A percentile compares a stretch with the other conserved stretches of the same genome.
These are phyloP conservation scores for Jaculus jaculus DNA, from an alignment of 2,113 vertebrate species.

Conservation along the genomic window DNA sequence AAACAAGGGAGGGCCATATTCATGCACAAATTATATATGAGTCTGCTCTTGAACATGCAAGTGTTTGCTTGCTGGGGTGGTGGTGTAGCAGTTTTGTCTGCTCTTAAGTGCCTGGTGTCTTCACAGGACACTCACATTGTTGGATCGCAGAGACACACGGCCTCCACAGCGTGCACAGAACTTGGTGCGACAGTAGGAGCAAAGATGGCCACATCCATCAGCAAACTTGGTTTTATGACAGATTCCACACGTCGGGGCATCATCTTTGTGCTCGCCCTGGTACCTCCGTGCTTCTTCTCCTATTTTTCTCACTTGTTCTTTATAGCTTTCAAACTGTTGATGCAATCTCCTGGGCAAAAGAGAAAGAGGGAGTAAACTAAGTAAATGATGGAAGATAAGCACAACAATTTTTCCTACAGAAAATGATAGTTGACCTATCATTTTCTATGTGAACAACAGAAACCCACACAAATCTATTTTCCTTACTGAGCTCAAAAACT, in stretches of 20 bases:
- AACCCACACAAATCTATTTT: neutral
- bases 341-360: slow-evolving; percentile 93
- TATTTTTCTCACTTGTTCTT: slow-evolving; percentile 98
- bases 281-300: slow-evolving; percentile 95
- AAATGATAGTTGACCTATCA: neutral
- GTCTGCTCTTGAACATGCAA: too few species aligned
- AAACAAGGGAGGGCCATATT: neutral
- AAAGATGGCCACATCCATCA: slow-evolving; percentile 97
- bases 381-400: slow-evolving; percentile 55
- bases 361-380: slow-evolving; percentile 72
- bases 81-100: neutral
- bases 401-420: neutral
- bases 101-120: neutral
- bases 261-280: slow-evolving; percentile 95
- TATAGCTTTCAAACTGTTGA: slow-evolving; percentile 99
- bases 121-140: slow-evolving; percentile 92
- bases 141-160: slow-evolving; percentile 96
- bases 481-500: neutral
- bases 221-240: slow-evolving; percentile 99
- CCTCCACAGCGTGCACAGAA: slow-evolving; percentile 98
- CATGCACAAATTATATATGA: neutral
- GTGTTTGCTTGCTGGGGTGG: neutral
- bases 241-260: slow-evolving; percentile 97
- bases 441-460: neutral
- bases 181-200: slow-evolving; percentile 98